A percentile compares a stretch with the other conserved stretches of the same genome.
phyloP scores from a whole-genome alignment of 1,140 invertebrate genomes.

The Andricus grossulariae region DNA sequence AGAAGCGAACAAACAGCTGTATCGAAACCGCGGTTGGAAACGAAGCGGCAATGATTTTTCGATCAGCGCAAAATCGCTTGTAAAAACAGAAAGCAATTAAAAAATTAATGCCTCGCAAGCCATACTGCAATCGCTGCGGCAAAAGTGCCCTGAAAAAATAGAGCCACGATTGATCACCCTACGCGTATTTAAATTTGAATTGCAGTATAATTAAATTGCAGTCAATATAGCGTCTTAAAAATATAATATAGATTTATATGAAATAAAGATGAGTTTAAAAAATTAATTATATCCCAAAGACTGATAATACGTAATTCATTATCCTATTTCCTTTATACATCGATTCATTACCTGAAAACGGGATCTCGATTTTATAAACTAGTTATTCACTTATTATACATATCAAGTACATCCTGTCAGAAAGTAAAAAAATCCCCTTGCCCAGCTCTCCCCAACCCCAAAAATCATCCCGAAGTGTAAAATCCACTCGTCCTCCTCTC shows the following conservation, averaged over 20 bases:
- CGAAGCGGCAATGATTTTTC: conserved; percentile 45
- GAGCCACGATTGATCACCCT: neutral
- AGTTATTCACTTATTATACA: conserved; percentile 16
- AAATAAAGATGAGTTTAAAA: neutral
- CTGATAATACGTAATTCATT: neutral
- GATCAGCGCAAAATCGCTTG: conserved; percentile 31
- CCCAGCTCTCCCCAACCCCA: too few species aligned
- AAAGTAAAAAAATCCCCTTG: neutral
- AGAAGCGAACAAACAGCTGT: conserved; percentile 34
- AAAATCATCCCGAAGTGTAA: too few species aligned
- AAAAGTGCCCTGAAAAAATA: conserved; percentile 23
- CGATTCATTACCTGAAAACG: conserved; percentile 28
- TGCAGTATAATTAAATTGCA: conserved; percentile 1
- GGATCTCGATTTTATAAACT: conserved; percentile 25
- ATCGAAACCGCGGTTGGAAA: conserved; percentile 30
- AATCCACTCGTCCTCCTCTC: too few species aligned
- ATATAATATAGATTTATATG: neutral
- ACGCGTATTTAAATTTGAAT: conserved; percentile 9
- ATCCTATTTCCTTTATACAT: conserved; percentile 14
- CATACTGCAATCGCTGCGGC: conserved; percentile 17
- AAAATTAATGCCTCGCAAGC: conserved; percentile 30
- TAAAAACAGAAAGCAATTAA: conserved; percentile 32
- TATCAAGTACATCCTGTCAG: conserved; percentile 21
- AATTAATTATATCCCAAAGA: neutral
- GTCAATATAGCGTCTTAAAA: neutral